Evolutionary conservation across 53 echinoderm and acorn worm genomes (phyloP).

Genomic region (Antedon mediterranea): DNA sequence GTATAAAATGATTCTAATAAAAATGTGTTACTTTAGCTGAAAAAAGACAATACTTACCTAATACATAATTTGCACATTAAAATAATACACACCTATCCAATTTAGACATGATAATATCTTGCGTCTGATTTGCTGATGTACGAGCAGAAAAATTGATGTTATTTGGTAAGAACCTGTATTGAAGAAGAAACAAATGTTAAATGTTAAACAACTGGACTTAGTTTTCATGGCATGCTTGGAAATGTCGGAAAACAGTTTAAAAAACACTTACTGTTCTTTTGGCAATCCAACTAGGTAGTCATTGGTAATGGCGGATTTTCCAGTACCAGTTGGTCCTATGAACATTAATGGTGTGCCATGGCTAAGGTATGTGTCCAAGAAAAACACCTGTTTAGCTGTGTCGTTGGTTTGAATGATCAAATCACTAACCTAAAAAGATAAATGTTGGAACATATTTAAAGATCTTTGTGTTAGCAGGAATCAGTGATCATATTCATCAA

Average conservation of each 20-base stretch:
- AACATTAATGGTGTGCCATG: slow-evolving; percentile 76
- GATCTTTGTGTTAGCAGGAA: too few species aligned
- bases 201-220: too few species aligned
- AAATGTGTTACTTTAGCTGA: too few species aligned
- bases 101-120: slow-evolving; percentile 99
- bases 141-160: slow-evolving; percentile 98
- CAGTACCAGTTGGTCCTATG: slow-evolving; percentile 89
- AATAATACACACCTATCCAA: slow-evolving; percentile 73
- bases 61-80: neutral
- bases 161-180: slow-evolving; percentile 76
- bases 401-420: slow-evolving; percentile 97
- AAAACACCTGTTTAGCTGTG: slow-evolving; percentile 81
- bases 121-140: slow-evolving; percentile 91
- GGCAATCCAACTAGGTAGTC: slow-evolving; percentile 75
- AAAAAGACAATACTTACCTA: too few species aligned
- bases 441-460: too few species aligned
- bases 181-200: neutral
- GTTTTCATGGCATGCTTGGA: neutral
- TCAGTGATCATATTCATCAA: too few species aligned
- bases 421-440: slow-evolving; percentile 62
- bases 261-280: slow-evolving; percentile 86
- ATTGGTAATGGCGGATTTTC: slow-evolving; percentile 97
- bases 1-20: neutral
- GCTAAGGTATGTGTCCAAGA: slow-evolving; percentile 72
- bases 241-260: neutral